Evolutionary conservation across 2,888 invertebrate species (phyloP), one percentile per base, ranked within the genome.

Genomic region (Megastigmus dorsalis): DNA sequence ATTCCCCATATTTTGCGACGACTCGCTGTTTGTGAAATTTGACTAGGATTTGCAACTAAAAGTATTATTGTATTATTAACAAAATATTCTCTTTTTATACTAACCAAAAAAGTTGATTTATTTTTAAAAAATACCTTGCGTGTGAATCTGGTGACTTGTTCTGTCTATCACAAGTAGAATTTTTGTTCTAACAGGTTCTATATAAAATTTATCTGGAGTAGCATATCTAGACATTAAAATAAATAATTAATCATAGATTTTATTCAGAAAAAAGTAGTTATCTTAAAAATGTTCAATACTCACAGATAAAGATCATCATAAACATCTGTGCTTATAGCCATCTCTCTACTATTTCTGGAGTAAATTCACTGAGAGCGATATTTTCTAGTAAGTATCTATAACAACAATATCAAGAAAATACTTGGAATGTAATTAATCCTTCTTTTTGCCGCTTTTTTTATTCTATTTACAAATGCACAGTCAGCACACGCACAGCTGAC

Each of bases 141-240:
- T 91, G 79, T 90, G 89, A 74, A 94, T 92, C 83, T 93, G 93
- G 80, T 93, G 93, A 77, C 92, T 93, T 71, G 94, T 90, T 84
- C 97, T 91, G 87, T 98, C 97, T 82, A 98, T 95, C 65, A 96
- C 91, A 80, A 98, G 89, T 72, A 96, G 88, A 86, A 95, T 94
- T 80, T 92, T 92, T 20, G 92, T 91, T 79, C 92, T 91, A 77
- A 93, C 92, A 13, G 97, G 95, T 88, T 96, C 96, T 80, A 97
- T 91, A 84, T 93, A 95, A 88, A 97, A 96, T 87, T 94, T 95
- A 82, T 97, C 97, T 62, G 94, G 92, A n/a, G 96, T 96, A 78
- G 93, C 93, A 82, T 95, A 95, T 81, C 95, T 95, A 36, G 13
- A 67, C 76, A 75, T 18, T 28, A 41, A 38, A 68, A 23, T 20